phyloP scores from a whole-genome alignment of 2,888 invertebrate species.

The Machimus atricapillus region DNA sequence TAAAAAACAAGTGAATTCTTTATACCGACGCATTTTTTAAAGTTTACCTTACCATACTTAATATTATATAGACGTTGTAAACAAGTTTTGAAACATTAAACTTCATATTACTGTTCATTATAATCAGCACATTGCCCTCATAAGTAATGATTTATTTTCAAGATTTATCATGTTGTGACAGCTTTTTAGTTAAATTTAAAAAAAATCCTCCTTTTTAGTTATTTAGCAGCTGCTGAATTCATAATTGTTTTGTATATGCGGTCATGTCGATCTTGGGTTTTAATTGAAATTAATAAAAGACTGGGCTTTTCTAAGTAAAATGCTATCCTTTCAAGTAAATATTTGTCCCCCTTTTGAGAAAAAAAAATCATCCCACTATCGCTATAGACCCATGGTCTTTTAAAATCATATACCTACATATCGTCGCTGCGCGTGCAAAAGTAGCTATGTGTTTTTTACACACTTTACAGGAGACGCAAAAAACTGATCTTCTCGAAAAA shows the following conservation, averaged over 20 bases:
- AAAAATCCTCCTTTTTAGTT: not conserved
- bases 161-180: not conserved
- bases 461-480: no score
- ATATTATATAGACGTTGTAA: not conserved
- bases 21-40: not conserved
- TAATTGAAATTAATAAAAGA: no score
- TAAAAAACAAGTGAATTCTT: not conserved
- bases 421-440: no score
- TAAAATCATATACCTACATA: not conserved
- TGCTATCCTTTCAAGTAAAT: not conserved
- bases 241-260: no score
- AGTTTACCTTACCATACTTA: not conserved
- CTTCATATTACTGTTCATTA: not conserved
- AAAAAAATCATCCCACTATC: no score
- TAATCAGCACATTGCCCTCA: not conserved
- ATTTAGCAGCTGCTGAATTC: no score
- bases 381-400: not conserved
- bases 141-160: not conserved
- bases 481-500: no score
- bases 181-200: not conserved
- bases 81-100: not conserved
- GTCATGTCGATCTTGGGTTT: no score
- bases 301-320: not conserved
- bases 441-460: no score
- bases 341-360: not conserved